These are phyloP conservation scores for Odontamblyopus rebecca DNA, from an alignment of 2,797 vertebrate genomes.

Conservation along the genomic window DNA sequence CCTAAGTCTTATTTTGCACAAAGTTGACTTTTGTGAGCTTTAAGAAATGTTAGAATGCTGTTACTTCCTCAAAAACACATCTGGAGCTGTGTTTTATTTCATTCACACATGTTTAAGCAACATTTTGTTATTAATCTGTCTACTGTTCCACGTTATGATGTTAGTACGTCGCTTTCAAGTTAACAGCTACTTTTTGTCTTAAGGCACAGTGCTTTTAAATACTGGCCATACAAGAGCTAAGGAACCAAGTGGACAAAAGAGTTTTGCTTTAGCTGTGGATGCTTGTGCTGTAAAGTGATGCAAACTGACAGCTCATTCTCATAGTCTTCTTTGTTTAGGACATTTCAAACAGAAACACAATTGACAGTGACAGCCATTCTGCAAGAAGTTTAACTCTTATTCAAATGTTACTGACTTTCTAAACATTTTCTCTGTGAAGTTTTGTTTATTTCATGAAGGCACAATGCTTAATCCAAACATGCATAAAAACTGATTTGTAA, in stretches of 20 bases:
- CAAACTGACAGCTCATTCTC: slow-evolving; percentile 45
- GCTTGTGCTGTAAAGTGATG: slow-evolving; percentile 37
- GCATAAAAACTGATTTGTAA: not conserved
- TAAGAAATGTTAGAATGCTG: too few species aligned
- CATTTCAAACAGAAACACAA: slow-evolving; percentile 9
- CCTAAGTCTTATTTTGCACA: too few species aligned
- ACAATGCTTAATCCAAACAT: not conserved
- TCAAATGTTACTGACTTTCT: not conserved
- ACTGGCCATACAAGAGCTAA: slow-evolving; percentile 51
- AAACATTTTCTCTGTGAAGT: not conserved
- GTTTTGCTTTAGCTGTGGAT: slow-evolving; percentile 39
- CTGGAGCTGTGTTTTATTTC: too few species aligned
- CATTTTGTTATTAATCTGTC: too few species aligned
- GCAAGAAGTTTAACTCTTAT: not conserved
- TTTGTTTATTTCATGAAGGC: not conserved
- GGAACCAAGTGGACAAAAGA: slow-evolving; percentile 58
- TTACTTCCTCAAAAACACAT: too few species aligned
- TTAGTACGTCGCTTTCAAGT: too few species aligned
- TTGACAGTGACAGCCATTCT: slow-evolving; percentile 11
- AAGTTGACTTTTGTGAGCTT: too few species aligned
- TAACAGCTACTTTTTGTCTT: too few species aligned
- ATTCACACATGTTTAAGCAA: too few species aligned
- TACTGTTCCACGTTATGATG: too few species aligned
- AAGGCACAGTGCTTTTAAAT: slow-evolving; percentile 62
- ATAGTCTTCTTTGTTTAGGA: slow-evolving; percentile 24